Evolutionary conservation across 1,140 invertebrate genomes (phyloP).

Genomic region (Drosophila santomea): DNA sequence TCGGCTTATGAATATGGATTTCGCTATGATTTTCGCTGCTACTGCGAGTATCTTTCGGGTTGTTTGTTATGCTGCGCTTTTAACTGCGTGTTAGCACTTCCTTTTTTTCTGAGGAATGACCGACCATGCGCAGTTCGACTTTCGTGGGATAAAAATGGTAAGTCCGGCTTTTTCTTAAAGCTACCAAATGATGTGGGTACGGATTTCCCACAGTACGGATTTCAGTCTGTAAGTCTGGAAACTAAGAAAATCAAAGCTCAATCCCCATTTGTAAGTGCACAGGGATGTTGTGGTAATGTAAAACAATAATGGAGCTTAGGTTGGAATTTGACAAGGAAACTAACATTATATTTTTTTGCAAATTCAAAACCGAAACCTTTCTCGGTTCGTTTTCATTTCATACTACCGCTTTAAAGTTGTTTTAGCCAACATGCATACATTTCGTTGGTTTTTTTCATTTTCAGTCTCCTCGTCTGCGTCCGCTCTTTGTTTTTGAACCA

Average conservation of each 20-base stretch:
- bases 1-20: background rate
- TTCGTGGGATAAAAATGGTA: background rate
- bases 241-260: background rate
- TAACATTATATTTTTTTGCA: background rate
- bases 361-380: background rate
- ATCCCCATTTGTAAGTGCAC: background rate
- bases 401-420: background rate
- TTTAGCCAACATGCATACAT: slow-evolving; percentile 14
- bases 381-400: background rate
- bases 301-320: background rate
- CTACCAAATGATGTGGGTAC: background rate
- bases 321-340: background rate
- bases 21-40: background rate
- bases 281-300: too few species aligned
- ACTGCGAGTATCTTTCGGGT: background rate
- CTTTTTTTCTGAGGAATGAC: slow-evolving; percentile 15
- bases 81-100: slow-evolving; percentile 2
- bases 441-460: slow-evolving; percentile 7
- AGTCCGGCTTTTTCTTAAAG: background rate
- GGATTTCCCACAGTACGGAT: too few species aligned
- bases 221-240: too few species aligned
- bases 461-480: slow-evolving; percentile 9
- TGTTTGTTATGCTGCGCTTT: slow-evolving; percentile 9
- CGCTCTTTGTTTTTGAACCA: slow-evolving; percentile 14
- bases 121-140: slow-evolving; percentile 21